phyloP scores from a whole-genome alignment of 2,888 invertebrate species.

The Muscina levida region DNA sequence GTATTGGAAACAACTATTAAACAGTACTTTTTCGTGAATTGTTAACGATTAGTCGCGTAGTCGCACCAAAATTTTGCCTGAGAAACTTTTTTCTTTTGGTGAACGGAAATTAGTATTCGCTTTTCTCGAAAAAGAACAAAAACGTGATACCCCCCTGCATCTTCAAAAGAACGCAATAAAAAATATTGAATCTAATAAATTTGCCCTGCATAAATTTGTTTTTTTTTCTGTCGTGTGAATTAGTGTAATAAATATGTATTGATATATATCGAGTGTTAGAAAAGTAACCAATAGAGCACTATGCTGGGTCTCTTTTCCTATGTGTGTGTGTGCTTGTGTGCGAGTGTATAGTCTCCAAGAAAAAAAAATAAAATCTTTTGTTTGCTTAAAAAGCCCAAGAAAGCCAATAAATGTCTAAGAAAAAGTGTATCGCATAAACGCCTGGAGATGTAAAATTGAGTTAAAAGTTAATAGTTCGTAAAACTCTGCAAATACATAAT shows the following conservation, averaged over 20 bases:
- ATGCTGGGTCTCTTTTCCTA: conserved; percentile 53
- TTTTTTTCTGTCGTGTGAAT: not conserved
- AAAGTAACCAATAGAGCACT: conserved; percentile 58
- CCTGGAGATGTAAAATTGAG: not conserved
- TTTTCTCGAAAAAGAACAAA: no score
- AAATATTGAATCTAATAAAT: no score
- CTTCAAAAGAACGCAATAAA: no score
- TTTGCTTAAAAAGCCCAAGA: conserved; percentile 51
- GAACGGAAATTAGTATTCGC: no score
- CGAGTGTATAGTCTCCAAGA: conserved; percentile 49
- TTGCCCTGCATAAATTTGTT: not conserved
- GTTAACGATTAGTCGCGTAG: no score
- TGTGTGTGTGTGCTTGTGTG: not conserved
- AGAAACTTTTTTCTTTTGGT: no score
- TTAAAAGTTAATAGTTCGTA: not conserved
- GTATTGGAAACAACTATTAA: no score
- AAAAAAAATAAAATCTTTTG: conserved; percentile 55
- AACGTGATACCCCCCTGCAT: no score
- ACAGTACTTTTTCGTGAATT: no score
- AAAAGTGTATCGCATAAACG: not conserved
- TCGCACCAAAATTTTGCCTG: no score
- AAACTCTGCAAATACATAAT: conserved; percentile 19
- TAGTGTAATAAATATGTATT: conserved; percentile 13
- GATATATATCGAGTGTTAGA: conserved; percentile 26
- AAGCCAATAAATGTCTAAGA: conserved; percentile 11